Evolutionary conservation across 2,113 vertebrate species (phyloP).

Genomic region (Hirundichthys speculiger): DNA sequence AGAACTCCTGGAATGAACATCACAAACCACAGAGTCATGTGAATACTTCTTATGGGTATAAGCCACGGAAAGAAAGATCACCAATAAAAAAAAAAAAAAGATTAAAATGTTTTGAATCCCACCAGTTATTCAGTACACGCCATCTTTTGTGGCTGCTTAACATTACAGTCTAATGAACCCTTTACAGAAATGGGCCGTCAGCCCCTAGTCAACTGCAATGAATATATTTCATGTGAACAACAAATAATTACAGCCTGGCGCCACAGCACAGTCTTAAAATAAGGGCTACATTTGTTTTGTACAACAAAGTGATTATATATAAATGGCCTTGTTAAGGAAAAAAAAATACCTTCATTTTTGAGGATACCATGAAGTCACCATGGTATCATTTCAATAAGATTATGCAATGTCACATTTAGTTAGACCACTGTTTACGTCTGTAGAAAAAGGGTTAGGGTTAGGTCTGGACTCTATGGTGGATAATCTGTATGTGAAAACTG

Average conservation of each 20-base stretch:
- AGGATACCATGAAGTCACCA: too few relatives aligned
- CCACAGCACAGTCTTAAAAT: not conserved
- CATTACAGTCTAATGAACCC: not conserved
- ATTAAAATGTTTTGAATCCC: not conserved
- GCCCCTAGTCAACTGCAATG: not conserved
- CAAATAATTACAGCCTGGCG: slow-evolving; percentile 22
- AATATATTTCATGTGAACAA: slow-evolving; percentile 1
- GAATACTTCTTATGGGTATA: slow-evolving; percentile 9
- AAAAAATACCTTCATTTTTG: too few relatives aligned
- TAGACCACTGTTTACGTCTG: too few relatives aligned
- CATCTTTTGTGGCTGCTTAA: not conserved
- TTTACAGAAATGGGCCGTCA: not conserved
- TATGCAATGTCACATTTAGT: too few relatives aligned
- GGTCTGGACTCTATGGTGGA: too few relatives aligned
- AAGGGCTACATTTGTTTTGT: too few relatives aligned
- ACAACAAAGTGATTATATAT: too few relatives aligned
- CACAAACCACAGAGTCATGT: not conserved
- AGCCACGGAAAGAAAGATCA: not conserved
- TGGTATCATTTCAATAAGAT: too few relatives aligned
- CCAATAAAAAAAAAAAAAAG: too few relatives aligned
- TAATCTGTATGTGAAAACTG: too few relatives aligned
- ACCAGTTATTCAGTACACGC: not conserved
- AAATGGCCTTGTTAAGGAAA: too few relatives aligned
- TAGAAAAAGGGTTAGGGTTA: too few relatives aligned
- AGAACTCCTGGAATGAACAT: slow-evolving; percentile 6